These are phyloP conservation scores for Torymus texanus DNA, from an alignment of 2,888 invertebrate genomes.

Conservation along the genomic window DNA sequence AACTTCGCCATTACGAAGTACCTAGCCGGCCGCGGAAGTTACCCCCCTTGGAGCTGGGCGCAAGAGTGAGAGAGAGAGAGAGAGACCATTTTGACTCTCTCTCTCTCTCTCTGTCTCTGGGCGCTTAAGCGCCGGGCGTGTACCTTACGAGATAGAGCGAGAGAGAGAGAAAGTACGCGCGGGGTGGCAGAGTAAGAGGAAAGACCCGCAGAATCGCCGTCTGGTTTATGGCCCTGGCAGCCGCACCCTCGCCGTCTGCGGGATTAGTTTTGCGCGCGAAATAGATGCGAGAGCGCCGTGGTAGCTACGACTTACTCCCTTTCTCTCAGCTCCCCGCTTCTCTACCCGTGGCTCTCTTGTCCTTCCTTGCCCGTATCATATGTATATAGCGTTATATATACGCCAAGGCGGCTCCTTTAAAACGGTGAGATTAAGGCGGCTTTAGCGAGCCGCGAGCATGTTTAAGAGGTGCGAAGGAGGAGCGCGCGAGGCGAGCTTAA, in stretches of 20 bases:
- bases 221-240: conserved; percentile 54
- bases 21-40: conserved; percentile 52
- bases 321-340: not conserved
- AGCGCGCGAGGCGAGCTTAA: conserved; percentile 12
- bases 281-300: conserved; percentile 18
- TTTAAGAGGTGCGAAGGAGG: conserved; percentile 41
- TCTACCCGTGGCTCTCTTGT: not conserved
- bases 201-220: conserved; percentile 54
- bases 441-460: conserved; percentile 38
- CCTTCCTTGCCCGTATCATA: not conserved
- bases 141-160: conserved; percentile 39
- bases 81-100: conserved; percentile 33
- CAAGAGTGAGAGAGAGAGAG: conserved; percentile 44
- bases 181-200: conserved; percentile 21
- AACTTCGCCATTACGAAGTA: conserved; percentile 73
- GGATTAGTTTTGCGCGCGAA: conserved; percentile 54
- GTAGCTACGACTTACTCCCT: conserved; percentile 13
- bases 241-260: conserved; percentile 33
- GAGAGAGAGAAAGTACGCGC: conserved; percentile 29
- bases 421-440: conserved; percentile 43
- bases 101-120: not conserved
- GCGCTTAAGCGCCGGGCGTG: conserved; percentile 27
- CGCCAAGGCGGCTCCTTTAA: conserved; percentile 15
- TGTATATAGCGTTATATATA: too few species aligned
- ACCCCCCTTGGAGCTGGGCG: conserved; percentile 10